Base-by-base conservation (phyloP, 2,113 vertebrate species). In the Plecturocebus donacophilus region DNA sequence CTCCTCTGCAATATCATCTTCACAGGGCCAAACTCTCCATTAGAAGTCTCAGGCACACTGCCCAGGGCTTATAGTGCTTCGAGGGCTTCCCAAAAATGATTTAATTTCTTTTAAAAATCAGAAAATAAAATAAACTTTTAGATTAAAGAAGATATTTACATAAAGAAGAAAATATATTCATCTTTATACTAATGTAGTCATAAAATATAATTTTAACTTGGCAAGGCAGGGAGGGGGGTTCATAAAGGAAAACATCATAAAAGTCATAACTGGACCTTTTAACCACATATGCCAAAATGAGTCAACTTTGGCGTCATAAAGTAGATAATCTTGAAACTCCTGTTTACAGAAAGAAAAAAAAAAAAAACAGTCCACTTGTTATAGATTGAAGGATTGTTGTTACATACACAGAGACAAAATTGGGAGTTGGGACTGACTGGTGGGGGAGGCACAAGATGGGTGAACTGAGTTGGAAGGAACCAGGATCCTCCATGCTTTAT, bases 271-370 rank as follows among this genome's bases (percentile, higher is more conserved):
- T 54, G 54, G 66, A 23, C 27, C 56, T 45, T 54, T 27, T 11
- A 58, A 49, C 8, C 71, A 77, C n/a, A 71, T 6, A 47, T 49
- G 8, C 6, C 52, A 25, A 71, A 30, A 86, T 20, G 61, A 30
- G 61, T 14, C 17, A 80, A 42, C 84, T 47, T 76, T 42, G n/a
- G 2, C 52, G 6, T 73, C n/a, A 66, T 0, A 0, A 66, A 83
- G 11, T 58, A 8, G 80, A 38, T 76, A 42, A 64, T 64, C 27
- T 64, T 64, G 27, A 45, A 87, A 76, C 25, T 81, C 66, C 40
- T 61, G 13, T 54, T 96, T 95, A 86, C 47, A 86, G 64, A 30
- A 64, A 90, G 68, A 81, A 90, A 79, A 77, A 84, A 79, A 77
- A 84, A 38, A 47, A 83, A 42, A 35, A 80, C 13, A 9, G 58